Evolutionary conservation across 2,113 vertebrate genomes (phyloP), one percentile per base, ranked within the genome.

Genomic region (Bujurquina vittata): DNA sequence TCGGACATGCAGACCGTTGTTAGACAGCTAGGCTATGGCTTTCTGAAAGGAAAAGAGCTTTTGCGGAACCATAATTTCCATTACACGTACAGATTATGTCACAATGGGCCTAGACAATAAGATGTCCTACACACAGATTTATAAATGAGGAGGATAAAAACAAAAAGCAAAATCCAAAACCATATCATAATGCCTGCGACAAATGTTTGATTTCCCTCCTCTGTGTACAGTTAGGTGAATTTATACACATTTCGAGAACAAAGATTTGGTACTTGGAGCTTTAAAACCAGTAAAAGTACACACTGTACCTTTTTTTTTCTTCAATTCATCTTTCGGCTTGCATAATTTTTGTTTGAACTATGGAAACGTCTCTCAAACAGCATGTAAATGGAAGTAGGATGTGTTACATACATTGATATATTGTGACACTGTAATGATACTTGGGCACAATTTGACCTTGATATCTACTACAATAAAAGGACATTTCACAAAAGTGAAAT

Each of bases 171-270:
- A 69, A 29, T 69, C 40, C 14, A 69, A 49, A 69, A 49, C 26
- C 15, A 69, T 11, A 0, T 69, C 18, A 49, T 49, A 9, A 26
- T 0, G 0, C 0, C 26, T 67, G 40, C 15, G 46, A 67, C 46
- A 67, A 67, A 67, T 26, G 0, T 22, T 67, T 29, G 15, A 29
- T 18, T 67, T 67, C 40, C 22, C 15, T 7, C 40, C 46, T 67
- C 22, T 18, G 22, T 49, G 40, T 9, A 46, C 63, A 67, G 40
- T 67, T 67, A 26, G n/a, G 23, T 46, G 14, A 26, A 67, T 46
- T 26, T 67, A 26, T 23, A 46, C 14, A 26, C 22, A 11, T 46
- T 46, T 26, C 49, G 2, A 49, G 14, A 18, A 0, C 63, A 4
- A 49, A 29, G 22, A 69, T 67, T 22, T 29, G 15, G 4, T 2